A percentile compares a stretch with the other conserved stretches of the same genome.
phyloP scores from a whole-genome alignment of 2,888 invertebrate genomes.

The Patella ulyssiponensis region DNA sequence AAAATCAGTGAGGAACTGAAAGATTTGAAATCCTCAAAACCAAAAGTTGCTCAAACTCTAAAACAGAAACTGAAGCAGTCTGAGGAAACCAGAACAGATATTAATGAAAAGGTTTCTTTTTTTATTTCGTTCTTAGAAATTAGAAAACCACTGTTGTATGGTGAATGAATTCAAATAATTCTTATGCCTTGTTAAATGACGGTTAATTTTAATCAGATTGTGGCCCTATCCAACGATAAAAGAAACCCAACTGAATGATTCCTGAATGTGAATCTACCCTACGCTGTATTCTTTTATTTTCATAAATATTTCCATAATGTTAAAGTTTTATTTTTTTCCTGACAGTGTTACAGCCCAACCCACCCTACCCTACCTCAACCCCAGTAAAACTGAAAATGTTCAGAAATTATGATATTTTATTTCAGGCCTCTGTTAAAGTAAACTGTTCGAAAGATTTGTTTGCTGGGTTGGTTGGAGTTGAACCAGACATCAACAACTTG shows the following conservation, averaged over 20 bases:
- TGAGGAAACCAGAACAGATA: constrained; percentile 47
- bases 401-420: too few species aligned
- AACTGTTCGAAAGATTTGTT: constrained; percentile 46
- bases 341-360: too few species aligned
- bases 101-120: constrained; percentile 59
- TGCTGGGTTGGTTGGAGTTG: constrained; percentile 54
- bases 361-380: too few species aligned
- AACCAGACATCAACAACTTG: constrained; percentile 53
- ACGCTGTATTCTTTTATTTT: too few species aligned
- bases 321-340: too few species aligned
- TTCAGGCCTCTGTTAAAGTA: constrained; percentile 55
- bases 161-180: neutral
- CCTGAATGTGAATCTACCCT: too few species aligned
- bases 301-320: too few species aligned
- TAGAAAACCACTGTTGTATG: constrained; percentile 6
- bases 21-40: constrained; percentile 41
- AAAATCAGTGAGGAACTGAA: constrained; percentile 56
- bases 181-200: neutral
- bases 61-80: constrained; percentile 51
- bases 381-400: too few species aligned
- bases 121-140: neutral
- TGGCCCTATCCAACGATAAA: too few species aligned
- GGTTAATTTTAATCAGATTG: neutral
- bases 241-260: too few species aligned
- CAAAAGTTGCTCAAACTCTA: constrained; percentile 53